Base-by-base conservation (phyloP, 2,113 vertebrate species). In the Macquaria australasica region DNA sequence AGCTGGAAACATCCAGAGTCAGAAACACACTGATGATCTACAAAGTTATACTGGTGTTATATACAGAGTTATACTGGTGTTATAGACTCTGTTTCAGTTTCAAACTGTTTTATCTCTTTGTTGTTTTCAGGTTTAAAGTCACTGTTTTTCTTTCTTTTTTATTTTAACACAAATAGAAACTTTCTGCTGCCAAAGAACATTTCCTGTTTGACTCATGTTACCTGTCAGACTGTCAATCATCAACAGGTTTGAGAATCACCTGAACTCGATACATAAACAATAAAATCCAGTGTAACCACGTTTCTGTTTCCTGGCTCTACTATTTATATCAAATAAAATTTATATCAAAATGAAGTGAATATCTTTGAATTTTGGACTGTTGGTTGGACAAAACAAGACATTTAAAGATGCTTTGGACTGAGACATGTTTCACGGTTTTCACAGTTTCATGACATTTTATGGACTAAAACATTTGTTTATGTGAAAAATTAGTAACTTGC, bases 181-280 rank as follows among this genome's bases (percentile, higher is more conserved):
- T 34, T 60, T 43, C 12, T 86, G 67, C 43, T 86, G 78, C 92
- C 92, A 92, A 93, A 93, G 89, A 92, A 6, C 50, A 58, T 51
- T 87, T 70, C 45, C n/a, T 79, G 37, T 74, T 68, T 59, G 39
- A 68, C 16, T 14, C 5, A 20, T 51, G 8, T 31, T 10, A 70
- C 25, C 59, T 86, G 51, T 76, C 16, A 41, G 11, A 34, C 21
- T 53, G 41, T 60, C 25, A 41, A 18, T 74, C 34, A 53, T 39
- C 39, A 34, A 1, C 60, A 67, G 60, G 8, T 55, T 23, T 56
- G 20, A 39, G 8, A 25, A 48, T 78, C 59, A 82, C 21, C 63
- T 82, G 62, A 70, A 81, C 8, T 3, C 10, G 4, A 10, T 25
- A 25, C 10, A 5, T 71, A 76, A 84, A 28, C 56, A 89, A 87